Base-by-base conservation (phyloP, 2,888 invertebrate species). In the Ecliptopera silaceata region DNA sequence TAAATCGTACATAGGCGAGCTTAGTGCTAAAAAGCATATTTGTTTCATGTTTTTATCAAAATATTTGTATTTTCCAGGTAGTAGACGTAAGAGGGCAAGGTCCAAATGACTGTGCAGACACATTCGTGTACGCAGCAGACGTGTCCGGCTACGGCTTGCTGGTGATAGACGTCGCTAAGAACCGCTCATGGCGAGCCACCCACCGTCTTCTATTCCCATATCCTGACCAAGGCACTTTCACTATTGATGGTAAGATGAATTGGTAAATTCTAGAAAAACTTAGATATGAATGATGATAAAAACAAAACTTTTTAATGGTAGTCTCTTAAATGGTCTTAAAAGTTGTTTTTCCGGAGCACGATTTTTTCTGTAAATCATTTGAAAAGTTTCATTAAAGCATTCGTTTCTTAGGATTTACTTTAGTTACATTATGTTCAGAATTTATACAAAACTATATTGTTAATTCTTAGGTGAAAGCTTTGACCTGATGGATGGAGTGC, bases 401-500 rank as follows among this genome's bases (percentile, higher is more conserved):
- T n/a, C n/a, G n/a, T n/a, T n/a, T n/a, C n/a, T n/a, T n/a, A n/a
- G n/a, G n/a, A n/a, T n/a, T n/a, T n/a, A n/a, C n/a, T n/a, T n/a
- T n/a, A n/a, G n/a, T n/a, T 22, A 1, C 34, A 34, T 5, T 12
- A 13, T 13, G 12, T 13, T 34, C 32, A 13, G 2, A 12, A 4
- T n/a, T 2, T 31, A n/a, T 34, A 12, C n/a, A 32, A 32, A 4
- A 10, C 4, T 15, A 6, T 20, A 18, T 31, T 26, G 6, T 31
- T 48, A 15, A 22, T 72, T 77, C 32, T 8, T 70, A 93, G 93
- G 93, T 4, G 93, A 94, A 61, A 86, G 86, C 34, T 95, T 95
- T 69, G 94, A 95, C 59, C 75, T 95, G 39, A 95, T 95, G 95
- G 95, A 95, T 63, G 95, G 95, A 0, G 79, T 95, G 6, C 76